Conservation (phyloP, 2,888 invertebrate species). For the Stenoptilia bipunctidactyla region DNA sequence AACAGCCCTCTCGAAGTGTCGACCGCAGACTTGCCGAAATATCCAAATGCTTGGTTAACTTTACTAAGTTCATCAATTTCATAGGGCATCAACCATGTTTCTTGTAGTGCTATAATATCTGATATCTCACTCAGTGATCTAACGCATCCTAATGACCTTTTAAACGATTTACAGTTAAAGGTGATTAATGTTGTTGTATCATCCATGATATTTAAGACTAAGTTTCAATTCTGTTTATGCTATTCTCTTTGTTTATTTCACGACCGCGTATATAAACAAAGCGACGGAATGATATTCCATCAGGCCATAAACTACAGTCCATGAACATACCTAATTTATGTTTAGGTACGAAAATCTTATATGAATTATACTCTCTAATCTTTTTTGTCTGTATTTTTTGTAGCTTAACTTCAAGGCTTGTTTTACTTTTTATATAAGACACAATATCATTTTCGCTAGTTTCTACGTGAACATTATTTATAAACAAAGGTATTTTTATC, state of each 20-base stretch:
- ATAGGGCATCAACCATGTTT: conserved; percentile 2
- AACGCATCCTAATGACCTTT: neutral
- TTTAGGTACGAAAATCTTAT: conserved; percentile 1
- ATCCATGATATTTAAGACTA: neutral
- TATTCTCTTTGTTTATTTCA: neutral
- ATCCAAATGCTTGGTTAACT: conserved; percentile 1
- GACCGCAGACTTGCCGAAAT: conserved; percentile 1
- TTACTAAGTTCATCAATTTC: conserved; percentile 1
- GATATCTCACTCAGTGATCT: neutral
- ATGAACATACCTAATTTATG: conserved; percentile 3
- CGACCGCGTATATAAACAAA: conserved; percentile 3
- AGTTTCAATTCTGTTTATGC: neutral
- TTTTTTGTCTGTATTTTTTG: conserved; percentile 4
- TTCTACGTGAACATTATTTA: conserved; percentile 4
- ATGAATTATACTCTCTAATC: conserved; percentile 4
- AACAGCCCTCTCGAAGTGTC: neutral
- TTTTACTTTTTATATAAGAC: conserved; percentile 2
- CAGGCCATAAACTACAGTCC: conserved; percentile 4
- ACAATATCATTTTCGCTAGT: conserved; percentile 2
- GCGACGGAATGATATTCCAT: conserved; percentile 4
- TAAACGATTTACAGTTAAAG: conserved; percentile 3
- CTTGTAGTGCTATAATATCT: neutral
- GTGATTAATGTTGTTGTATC: neutral
- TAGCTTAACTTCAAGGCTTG: neutral
- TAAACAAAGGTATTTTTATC: conserved; percentile 5